A percentile compares a stretch with the other conserved stretches of the same genome.
Conservation (phyloP, 2,113 vertebrate genomes). For the Vidua chalybeata region DNA sequence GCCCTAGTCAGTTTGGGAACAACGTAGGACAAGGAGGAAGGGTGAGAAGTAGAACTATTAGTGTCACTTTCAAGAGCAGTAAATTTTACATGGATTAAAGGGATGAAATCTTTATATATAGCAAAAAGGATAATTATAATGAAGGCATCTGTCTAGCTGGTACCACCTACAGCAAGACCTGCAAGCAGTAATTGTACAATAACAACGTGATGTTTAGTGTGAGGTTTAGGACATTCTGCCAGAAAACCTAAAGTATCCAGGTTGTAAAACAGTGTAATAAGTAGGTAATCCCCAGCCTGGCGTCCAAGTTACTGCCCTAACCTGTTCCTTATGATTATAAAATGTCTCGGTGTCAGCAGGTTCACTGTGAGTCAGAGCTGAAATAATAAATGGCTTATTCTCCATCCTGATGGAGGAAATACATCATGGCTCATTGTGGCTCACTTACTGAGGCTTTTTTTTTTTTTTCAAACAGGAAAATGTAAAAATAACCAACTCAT, state of each 20-base stretch:
- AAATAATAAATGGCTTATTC: slow-evolving; percentile 96
- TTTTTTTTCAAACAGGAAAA: slow-evolving; percentile 90
- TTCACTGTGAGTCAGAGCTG: slow-evolving; percentile 86
- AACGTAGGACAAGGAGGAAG: background rate
- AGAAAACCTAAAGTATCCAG: slow-evolving; percentile 76
- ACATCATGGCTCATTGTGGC: slow-evolving; percentile 96
- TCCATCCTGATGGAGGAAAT: slow-evolving; percentile 94
- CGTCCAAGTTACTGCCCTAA: slow-evolving; percentile 76
- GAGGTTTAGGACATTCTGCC: slow-evolving; percentile 82
- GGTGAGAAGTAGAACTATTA: slow-evolving; percentile 10
- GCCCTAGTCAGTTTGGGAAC: background rate
- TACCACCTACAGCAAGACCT: slow-evolving; percentile 80
- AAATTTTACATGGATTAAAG: slow-evolving; percentile 64
- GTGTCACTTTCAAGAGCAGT: slow-evolving; percentile 46
- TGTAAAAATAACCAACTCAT: slow-evolving; percentile 92
- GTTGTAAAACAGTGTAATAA: slow-evolving; percentile 76
- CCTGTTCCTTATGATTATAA: slow-evolving; percentile 80
- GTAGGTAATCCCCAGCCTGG: slow-evolving; percentile 73
- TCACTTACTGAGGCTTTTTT: slow-evolving; percentile 73
- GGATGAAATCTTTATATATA: slow-evolving; percentile 65
- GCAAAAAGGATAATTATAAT: slow-evolving; percentile 71
- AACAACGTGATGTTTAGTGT: slow-evolving; percentile 83
- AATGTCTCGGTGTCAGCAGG: slow-evolving; percentile 81
- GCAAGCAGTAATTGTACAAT: slow-evolving; percentile 84
- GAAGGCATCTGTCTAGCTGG: slow-evolving; percentile 84